Conservation (phyloP, 2,113 vertebrate species). For the Alethe diademata region DNA sequence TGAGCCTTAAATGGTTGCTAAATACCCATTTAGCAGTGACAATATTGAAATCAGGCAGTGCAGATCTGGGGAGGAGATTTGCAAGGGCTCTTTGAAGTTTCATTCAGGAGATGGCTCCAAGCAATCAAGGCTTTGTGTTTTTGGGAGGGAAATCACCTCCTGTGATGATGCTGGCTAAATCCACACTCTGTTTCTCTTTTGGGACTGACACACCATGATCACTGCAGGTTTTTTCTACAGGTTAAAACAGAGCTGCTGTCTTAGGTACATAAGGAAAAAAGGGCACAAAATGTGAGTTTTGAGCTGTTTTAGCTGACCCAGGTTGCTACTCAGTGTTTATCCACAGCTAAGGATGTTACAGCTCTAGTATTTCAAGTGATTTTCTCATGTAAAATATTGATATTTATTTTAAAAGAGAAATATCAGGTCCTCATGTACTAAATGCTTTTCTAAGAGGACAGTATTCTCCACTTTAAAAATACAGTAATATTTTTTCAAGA, state of each 20-base stretch:
- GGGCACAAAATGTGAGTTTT: background rate
- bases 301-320: background rate
- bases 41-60: background rate
- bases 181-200: background rate
- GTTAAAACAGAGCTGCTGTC: background rate
- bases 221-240: background rate
- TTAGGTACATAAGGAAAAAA: fast-evolving
- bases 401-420: background rate
- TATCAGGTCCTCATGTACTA: background rate
- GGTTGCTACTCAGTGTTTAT: background rate
- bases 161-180: background rate
- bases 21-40: background rate
- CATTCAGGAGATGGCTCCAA: background rate
- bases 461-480: background rate
- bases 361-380: background rate
- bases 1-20: background rate
- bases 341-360: background rate
- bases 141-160: background rate
- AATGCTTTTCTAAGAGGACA: background rate
- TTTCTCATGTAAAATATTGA: background rate
- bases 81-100: background rate
- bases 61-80: background rate
- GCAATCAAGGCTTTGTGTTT: background rate
- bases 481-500: background rate
- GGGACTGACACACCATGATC: background rate